Percentiles rank a stretch among this genome's conserved stretches.
These are phyloP conservation scores for Prietella phreatophila DNA, from an alignment of 2,113 vertebrate species.

Conservation along the genomic window DNA sequence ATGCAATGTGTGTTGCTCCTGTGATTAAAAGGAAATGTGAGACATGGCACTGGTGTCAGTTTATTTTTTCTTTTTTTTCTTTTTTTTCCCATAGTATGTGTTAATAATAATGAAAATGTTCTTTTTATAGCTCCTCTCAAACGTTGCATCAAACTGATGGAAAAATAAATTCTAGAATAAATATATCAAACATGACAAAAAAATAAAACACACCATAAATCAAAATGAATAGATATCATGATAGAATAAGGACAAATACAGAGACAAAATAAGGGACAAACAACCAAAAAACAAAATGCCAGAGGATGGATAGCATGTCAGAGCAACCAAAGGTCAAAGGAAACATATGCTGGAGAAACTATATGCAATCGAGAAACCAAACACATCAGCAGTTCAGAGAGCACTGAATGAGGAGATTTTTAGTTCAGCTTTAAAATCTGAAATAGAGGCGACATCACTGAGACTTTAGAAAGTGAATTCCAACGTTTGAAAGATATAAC, in stretches of 20 bases:
- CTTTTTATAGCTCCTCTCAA: neutral
- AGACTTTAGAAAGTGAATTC: neutral
- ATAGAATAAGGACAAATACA: neutral
- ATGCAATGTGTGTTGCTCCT: neutral
- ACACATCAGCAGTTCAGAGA: neutral
- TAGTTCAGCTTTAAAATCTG: neutral
- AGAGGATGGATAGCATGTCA: neutral
- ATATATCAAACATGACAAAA: neutral
- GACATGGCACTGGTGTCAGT: neutral
- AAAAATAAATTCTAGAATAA: neutral
- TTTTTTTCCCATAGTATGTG: too few relatives aligned
- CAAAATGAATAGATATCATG: neutral
- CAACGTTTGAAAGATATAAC: neutral
- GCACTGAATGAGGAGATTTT: neutral
- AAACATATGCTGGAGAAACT: neutral
- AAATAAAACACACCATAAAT: neutral
- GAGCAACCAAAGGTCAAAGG: neutral
- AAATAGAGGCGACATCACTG: neutral
- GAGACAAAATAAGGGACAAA: neutral
- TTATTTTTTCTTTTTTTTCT: too few relatives aligned
- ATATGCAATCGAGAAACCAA: neutral
- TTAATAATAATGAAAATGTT: neutral
- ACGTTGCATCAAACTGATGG: neutral
- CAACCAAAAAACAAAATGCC: neutral
- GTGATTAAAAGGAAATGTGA: neutral